phyloP scores from a whole-genome alignment of 2,113 vertebrate species.

The Atrichornis clamosus region DNA sequence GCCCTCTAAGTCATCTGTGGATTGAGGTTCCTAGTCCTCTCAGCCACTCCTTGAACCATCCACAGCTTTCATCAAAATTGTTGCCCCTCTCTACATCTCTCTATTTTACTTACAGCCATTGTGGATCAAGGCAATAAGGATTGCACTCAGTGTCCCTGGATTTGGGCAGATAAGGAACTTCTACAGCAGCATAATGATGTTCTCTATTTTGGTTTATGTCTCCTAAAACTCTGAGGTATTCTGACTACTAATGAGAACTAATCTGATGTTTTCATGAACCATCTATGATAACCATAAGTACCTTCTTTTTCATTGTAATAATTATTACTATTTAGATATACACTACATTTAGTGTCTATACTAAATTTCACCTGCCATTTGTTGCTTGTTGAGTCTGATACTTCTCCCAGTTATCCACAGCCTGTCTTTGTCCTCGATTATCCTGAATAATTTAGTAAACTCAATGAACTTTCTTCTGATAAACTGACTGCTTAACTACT shows the following conservation, averaged over 20 bases:
- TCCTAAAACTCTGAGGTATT: neutral
- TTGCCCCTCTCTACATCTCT: neutral
- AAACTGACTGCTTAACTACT: neutral
- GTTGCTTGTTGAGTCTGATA: neutral
- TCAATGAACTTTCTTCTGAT: neutral
- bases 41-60: neutral
- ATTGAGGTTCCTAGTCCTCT: neutral
- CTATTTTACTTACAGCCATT: neutral
- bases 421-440: neutral
- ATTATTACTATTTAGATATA: neutral
- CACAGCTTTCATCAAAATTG: neutral
- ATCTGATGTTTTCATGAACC: neutral
- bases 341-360: neutral
- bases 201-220: neutral
- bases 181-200: neutral
- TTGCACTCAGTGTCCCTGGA: neutral
- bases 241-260: neutral
- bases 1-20: neutral
- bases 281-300: neutral
- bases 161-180: neutral
- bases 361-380: neutral
- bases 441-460: neutral
- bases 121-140: neutral
- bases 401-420: neutral
- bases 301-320: neutral